Evolutionary conservation across 1,140 invertebrate species (phyloP).

Genomic region (Lamellibrachia luymesi): DNA sequence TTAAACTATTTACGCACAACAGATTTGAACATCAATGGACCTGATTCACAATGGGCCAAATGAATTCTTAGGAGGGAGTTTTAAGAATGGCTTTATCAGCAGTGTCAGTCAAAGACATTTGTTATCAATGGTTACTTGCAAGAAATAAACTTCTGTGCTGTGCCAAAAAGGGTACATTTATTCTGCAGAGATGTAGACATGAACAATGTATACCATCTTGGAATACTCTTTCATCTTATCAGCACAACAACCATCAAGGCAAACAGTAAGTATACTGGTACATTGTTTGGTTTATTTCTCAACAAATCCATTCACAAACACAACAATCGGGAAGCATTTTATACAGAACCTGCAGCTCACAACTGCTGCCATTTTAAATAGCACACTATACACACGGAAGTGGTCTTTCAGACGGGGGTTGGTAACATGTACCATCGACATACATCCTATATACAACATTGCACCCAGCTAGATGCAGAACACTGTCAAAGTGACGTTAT

Average conservation of each 20-base stretch:
- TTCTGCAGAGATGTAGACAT: too few relatives aligned
- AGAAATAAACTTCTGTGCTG: not conserved
- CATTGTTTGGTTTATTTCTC: not conserved
- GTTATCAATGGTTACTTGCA: not conserved
- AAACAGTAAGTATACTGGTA: not conserved
- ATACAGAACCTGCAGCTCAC: not conserved
- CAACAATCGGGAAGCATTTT: not conserved
- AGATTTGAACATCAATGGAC: too few relatives aligned
- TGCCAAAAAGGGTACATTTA: too few relatives aligned
- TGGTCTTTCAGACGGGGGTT: not conserved
- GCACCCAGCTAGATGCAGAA: not conserved
- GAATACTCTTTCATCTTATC: too few relatives aligned
- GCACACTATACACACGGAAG: not conserved
- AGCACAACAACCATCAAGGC: not conserved
- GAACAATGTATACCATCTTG: too few relatives aligned
- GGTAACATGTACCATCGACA: not conserved
- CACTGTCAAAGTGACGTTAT: not conserved
- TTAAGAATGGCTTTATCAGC: not conserved
- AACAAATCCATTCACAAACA: not conserved
- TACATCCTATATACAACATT: not conserved
- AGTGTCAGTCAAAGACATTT: not conserved
- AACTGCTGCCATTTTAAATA: conserved; percentile 5
- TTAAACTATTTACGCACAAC: not conserved
- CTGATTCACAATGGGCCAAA: too few relatives aligned
- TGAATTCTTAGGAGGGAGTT: not conserved